Base-by-base conservation (phyloP, 2,888 invertebrate genomes). In the Brenthis ino region DNA sequence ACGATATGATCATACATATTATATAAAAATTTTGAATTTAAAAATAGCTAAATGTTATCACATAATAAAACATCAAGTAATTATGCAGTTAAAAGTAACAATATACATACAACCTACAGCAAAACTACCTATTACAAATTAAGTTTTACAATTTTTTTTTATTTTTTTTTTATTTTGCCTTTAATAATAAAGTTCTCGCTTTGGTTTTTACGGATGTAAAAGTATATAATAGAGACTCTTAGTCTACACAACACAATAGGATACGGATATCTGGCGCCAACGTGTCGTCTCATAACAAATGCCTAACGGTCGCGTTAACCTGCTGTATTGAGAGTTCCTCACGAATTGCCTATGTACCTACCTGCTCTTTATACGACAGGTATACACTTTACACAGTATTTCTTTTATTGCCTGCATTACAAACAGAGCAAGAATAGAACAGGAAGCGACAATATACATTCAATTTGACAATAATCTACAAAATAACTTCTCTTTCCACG, bases 241-340 rank as follows among this genome's bases (percentile, higher is more conserved):
- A 68, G 64, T 65, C 71, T 71, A 74, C 71, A 89, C 87, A 90
- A 87, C 71, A 89, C 87, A 90, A 87, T 84, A 78, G 82, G 71
- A 75, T 69, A 75, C 78, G 79, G 78, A 80, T 79, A 80, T 83
- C 83, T 85, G 92, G 92, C 92, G 92, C 91, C 91, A 87, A 80
- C 77, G 72, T 67, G 88, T 84, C 90, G 89, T 79, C 72, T 68
- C 73, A 74, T 72, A 80, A 85, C 80, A 82, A 84, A 80, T 83
- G 84, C 80, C 83, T 89, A 90, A 90, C 90, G 87, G 89, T 85
- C 72, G 77, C 71, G 74, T 75, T 78, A 77, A 82, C 79, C 76
- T 78, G 82, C 74, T 76, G 67, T 70, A 72, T 74, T 71, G 70
- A 72, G 70, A 72, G 67, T 72, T 74, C 73, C 79, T 69, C 71